A percentile compares a stretch with the other conserved stretches of the same genome.
phyloP scores from a whole-genome alignment of 2,797 vertebrate species.

The Tinamus major region DNA sequence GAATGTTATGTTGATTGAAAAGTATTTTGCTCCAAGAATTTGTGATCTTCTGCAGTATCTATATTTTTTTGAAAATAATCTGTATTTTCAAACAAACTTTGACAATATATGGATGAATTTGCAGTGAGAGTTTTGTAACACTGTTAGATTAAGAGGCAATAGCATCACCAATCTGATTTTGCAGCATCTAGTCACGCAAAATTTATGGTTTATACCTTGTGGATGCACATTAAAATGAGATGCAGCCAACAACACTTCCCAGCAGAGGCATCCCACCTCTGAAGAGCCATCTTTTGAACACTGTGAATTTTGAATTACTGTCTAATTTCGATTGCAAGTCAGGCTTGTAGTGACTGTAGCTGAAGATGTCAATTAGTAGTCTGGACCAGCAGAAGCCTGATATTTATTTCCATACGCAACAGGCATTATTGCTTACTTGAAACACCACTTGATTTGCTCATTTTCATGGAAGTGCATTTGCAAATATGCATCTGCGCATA shows the following conservation, averaged over 20 bases:
- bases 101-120: neutral
- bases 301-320: neutral
- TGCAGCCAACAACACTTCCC: neutral
- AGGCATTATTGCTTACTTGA: neutral
- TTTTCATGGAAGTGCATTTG: neutral
- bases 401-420: neutral
- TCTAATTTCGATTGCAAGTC: neutral
- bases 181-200: neutral
- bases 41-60: neutral
- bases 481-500: fast-evolving
- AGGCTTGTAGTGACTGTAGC: neutral
- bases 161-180: neutral
- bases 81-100: neutral
- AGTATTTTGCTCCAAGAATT: neutral
- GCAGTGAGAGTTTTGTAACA: neutral
- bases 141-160: neutral
- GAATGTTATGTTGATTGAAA: neutral
- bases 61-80: neutral
- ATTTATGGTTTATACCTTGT: neutral
- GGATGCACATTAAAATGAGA: neutral
- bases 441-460: neutral
- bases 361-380: neutral
- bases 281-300: neutral
- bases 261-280: neutral
- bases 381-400: neutral